Evolutionary conservation across 2,797 vertebrate species (phyloP).

Genomic region (Poecilia picta): DNA sequence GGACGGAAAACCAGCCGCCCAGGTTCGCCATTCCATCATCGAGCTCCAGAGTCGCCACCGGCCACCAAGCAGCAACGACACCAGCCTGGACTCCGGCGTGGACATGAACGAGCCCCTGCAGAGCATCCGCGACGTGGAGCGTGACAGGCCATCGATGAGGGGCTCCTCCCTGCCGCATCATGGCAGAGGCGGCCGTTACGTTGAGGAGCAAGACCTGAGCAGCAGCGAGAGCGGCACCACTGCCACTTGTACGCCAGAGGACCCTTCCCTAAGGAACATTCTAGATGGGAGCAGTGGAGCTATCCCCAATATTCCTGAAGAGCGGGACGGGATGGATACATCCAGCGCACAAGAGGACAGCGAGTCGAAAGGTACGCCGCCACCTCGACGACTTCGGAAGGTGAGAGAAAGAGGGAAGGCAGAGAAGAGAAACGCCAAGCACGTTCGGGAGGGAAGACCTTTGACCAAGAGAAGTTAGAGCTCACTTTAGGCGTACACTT

Average conservation of each 20-base stretch:
- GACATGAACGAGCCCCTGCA: constrained; percentile 95
- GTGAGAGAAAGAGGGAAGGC: constrained; percentile 81
- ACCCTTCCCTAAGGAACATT: constrained; percentile 86
- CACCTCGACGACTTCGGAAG: constrained; percentile 82
- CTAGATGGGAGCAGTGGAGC: constrained; percentile 85
- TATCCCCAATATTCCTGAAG: constrained; percentile 85
- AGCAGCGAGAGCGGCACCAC: constrained; percentile 94
- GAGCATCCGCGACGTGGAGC: constrained; percentile 83
- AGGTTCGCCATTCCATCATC: constrained; percentile 95
- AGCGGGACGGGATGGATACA: constrained; percentile 79
- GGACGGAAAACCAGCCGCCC: constrained; percentile 91
- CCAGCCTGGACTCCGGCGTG: constrained; percentile 95
- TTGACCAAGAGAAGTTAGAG: constrained; percentile 81
- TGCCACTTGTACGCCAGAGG: constrained; percentile 89
- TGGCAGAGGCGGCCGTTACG: constrained; percentile 75
- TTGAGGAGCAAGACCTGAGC: constrained; percentile 90
- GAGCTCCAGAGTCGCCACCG: constrained; percentile 89
- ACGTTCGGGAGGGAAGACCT: constrained; percentile 87
- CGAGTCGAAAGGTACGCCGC: constrained; percentile 81
- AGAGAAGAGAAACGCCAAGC: constrained; percentile 89
- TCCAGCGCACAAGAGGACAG: constrained; percentile 82
- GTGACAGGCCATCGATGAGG: constrained; percentile 86
- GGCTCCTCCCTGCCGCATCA: constrained; percentile 79
- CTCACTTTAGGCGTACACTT: no score
- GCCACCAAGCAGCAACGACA: constrained; percentile 90